Evolutionary conservation across 2,113 vertebrate species (phyloP), one percentile per base, ranked within the genome.

Genomic region (Bambusicola thoracicus): DNA sequence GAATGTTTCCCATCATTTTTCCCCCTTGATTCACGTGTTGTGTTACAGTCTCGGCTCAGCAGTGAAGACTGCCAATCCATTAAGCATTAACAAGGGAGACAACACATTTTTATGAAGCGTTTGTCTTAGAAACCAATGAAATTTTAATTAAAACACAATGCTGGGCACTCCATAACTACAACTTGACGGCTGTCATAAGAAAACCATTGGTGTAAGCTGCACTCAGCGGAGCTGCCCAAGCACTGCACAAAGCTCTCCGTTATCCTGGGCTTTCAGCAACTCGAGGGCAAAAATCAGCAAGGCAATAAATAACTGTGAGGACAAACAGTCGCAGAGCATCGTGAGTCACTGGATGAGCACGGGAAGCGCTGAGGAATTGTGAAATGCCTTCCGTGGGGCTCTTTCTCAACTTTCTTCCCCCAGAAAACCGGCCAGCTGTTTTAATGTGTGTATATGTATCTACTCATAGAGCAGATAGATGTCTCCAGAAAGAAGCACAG

Each of bases 281-380:
- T 12, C 15, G 38, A 49, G 20, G 41, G 18, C 17, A 38, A 62
- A 46, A 63, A 55, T 14, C 34, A 41, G 29, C n/a, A 34, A 62
- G 16, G 22, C 25, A 32, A 8, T 69, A 55, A 69, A 20, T 34
- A 77, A 48, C 20, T n/a, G 25, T 46, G 46, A 81, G 38, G 55
- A 46, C 11, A 19, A 55, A 62, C 7, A 30, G 10, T 38, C 38
- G 24, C 30, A 25, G 5, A 32, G 20, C 8, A 43, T 13, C 8
- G 1, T 14, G 27, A 75, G n/a, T 38, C 2, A 0, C 12, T 19
- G 1, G 2, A 19, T 17, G 30, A 82, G 44, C 24, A 8, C 29
- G 29, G 18, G 7, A 53, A 46, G 8, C 24, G 24, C 53, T 58
- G 55, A 58, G 30, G 55, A 20, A n/a, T 11, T 56, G 53, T 7